phyloP scores from a whole-genome alignment of 2,113 vertebrate species.

The Sceloporus undulatus region DNA sequence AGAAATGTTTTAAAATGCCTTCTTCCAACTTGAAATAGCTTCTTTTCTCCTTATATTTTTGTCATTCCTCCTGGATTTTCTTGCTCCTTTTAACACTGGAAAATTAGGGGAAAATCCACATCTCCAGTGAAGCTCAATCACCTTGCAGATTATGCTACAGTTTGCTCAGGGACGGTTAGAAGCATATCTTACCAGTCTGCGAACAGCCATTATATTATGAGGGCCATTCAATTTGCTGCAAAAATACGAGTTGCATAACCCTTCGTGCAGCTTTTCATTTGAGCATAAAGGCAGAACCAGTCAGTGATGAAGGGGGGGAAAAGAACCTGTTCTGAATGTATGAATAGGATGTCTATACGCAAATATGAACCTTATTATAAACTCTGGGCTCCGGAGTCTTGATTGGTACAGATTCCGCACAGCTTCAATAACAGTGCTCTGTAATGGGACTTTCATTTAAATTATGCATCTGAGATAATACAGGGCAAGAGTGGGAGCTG shows the following conservation, averaged over 20 bases:
- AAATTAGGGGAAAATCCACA: neutral
- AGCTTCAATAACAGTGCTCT: slow-evolving; percentile 6
- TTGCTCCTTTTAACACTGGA: neutral
- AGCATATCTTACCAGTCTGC: accelerated
- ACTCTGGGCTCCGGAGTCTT: neutral
- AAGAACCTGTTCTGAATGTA: neutral
- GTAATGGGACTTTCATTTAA: neutral
- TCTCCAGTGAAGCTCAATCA: accelerated
- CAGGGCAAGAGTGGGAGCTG: neutral
- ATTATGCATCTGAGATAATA: slow-evolving; percentile 22
- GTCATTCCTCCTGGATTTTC: no score
- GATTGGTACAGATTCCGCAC: slow-evolving; percentile 1
- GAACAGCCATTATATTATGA: neutral
- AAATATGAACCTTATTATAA: slow-evolving; percentile 44
- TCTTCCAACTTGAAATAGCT: neutral
- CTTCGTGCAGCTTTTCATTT: neutral
- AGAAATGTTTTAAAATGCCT: neutral
- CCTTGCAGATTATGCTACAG: neutral
- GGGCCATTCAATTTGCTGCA: neutral
- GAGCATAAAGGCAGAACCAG: neutral
- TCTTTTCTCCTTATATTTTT: neutral
- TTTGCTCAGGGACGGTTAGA: neutral
- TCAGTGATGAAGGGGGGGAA: neutral
- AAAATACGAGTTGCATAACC: slow-evolving; percentile 15
- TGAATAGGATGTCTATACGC: neutral